Evolutionary conservation across 2,888 invertebrate genomes (phyloP).

Genomic region (Antheraea assamensis): DNA sequence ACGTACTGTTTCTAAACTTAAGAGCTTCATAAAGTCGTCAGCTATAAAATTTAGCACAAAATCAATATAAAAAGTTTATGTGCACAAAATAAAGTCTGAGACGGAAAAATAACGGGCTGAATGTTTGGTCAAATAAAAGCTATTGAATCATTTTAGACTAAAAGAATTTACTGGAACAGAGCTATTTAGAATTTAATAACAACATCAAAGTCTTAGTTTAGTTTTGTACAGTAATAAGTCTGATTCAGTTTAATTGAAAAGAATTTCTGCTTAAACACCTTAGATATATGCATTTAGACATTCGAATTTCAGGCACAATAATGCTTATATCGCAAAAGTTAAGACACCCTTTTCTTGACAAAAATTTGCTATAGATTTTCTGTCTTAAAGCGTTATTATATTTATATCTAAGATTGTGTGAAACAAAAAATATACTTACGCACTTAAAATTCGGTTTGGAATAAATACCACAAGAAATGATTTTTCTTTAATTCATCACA

Average conservation of each 20-base stretch:
- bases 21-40: conserved; percentile 45
- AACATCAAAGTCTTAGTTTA: not conserved
- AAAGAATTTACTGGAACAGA: not conserved
- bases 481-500: not conserved
- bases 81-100: conserved; percentile 25
- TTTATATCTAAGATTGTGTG: not conserved
- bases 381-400: not conserved
- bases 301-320: not conserved
- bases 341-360: not conserved
- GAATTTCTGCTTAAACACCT: not conserved
- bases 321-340: not conserved
- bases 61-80: conserved; percentile 38
- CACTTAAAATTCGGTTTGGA: not conserved
- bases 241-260: not conserved
- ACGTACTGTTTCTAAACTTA: conserved; percentile 47
- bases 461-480: not conserved
- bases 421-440: not conserved
- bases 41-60: conserved; percentile 41
- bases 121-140: conserved; percentile 17
- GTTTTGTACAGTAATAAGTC: not conserved
- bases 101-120: conserved; percentile 22
- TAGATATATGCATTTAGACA: not conserved
- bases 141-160: conserved; percentile 4
- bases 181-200: conserved; percentile 4
- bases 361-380: not conserved